phyloP scores from a whole-genome alignment of 1,140 invertebrate species.

The Araneus ventricosus region DNA sequence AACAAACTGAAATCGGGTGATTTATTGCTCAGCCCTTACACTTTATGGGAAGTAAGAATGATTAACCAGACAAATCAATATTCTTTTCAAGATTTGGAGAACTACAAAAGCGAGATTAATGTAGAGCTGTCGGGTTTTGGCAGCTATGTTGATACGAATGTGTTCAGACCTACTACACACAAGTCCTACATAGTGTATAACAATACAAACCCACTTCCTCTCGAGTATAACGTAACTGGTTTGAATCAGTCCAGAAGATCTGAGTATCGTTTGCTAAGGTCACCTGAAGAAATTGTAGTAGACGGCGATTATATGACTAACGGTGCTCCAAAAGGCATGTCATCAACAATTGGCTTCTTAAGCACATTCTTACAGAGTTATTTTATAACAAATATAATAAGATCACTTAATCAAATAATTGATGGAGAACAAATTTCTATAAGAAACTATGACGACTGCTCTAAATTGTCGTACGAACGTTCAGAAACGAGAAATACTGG shows the following conservation, averaged over 20 bases:
- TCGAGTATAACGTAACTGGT: too few species aligned
- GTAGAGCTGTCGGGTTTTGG: constrained; percentile 17
- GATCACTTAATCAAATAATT: not conserved
- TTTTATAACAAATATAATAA: not conserved
- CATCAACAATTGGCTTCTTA: not conserved
- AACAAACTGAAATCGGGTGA: not conserved
- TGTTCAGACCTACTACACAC: not conserved
- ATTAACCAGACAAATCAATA: not conserved
- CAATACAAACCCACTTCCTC: too few species aligned
- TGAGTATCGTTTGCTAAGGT: not conserved
- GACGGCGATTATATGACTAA: not conserved
- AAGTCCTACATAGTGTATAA: not conserved
- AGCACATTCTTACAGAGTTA: not conserved
- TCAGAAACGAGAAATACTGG: not conserved
- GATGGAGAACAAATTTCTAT: too few species aligned
- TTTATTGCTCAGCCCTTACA: constrained; percentile 32
- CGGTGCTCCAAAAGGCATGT: not conserved
- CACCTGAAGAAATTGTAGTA: not conserved
- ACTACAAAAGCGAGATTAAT: not conserved
- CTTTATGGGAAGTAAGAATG: not conserved
- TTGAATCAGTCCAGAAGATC: not conserved
- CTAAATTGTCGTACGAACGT: not conserved
- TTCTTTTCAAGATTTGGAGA: not conserved
- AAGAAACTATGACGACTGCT: not conserved
- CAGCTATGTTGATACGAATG: not conserved